These are phyloP conservation scores for Hyaena hyaena DNA, from an alignment of 2,113 vertebrate species.

Conservation along the genomic window DNA sequence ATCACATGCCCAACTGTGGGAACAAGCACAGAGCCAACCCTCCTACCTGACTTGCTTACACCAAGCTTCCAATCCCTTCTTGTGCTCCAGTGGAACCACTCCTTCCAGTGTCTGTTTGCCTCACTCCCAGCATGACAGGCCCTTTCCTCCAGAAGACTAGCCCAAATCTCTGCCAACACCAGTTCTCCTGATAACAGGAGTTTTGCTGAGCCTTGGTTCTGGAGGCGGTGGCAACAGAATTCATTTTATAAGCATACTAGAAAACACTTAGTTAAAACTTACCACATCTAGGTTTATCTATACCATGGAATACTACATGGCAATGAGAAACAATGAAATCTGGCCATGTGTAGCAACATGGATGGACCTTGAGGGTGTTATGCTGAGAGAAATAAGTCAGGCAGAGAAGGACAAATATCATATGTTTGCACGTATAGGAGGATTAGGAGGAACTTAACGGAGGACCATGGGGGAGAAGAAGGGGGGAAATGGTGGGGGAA, in stretches of 20 bases:
- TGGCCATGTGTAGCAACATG: too few relatives aligned
- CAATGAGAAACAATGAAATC: too few relatives aligned
- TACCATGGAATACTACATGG: too few relatives aligned
- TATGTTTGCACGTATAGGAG: too few relatives aligned
- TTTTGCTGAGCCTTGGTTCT: background rate
- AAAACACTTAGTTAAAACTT: background rate
- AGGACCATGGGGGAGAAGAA: too few relatives aligned
- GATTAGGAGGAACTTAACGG: too few relatives aligned
- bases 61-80: background rate
- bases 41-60: background rate
- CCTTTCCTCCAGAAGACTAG: background rate
- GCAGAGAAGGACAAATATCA: too few relatives aligned
- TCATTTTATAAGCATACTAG: background rate
- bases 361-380: too few relatives aligned
- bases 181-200: background rate
- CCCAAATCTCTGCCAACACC: background rate
- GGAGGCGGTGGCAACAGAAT: background rate
- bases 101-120: background rate
- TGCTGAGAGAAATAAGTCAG: too few relatives aligned
- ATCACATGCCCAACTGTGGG: background rate
- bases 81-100: background rate
- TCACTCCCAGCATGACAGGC: background rate
- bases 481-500: too few relatives aligned
- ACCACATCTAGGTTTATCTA: background rate
- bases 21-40: background rate